phyloP scores from a whole-genome alignment of 2,113 vertebrate species.

The Plecotus auritus region DNA sequence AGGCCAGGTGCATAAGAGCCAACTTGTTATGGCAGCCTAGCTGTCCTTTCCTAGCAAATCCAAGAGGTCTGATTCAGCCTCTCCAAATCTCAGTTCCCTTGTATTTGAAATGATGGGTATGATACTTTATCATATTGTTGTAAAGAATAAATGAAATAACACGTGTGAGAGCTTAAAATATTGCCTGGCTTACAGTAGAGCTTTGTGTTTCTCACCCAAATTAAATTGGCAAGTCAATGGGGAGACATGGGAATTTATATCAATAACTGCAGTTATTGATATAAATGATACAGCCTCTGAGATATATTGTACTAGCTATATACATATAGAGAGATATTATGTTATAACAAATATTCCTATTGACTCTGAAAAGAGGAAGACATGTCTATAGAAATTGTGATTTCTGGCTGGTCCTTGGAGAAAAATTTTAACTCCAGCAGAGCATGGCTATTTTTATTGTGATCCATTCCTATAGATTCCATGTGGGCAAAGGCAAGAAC shows the following conservation, averaged over 20 bases:
- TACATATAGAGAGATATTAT: neutral
- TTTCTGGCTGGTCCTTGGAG: neutral
- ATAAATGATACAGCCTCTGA: neutral
- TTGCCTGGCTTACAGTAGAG: neutral
- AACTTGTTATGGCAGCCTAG: neutral
- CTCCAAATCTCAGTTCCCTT: too few species aligned
- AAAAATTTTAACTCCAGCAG: neutral
- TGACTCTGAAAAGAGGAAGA: neutral
- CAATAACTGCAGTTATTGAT: too few species aligned
- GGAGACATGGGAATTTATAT: neutral
- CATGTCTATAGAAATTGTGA: neutral
- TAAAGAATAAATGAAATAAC: neutral
- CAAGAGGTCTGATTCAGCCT: too few species aligned
- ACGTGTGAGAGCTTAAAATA: too few species aligned
- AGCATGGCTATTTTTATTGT: neutral
- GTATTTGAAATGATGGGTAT: neutral
- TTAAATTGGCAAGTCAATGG: neutral
- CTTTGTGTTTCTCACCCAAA: neutral
- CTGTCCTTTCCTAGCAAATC: neutral
- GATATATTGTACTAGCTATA: fast-evolving
- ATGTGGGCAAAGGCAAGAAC: neutral
- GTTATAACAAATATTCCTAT: neutral
- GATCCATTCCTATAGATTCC: neutral
- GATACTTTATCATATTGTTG: neutral
- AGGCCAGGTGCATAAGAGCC: fast-evolving